Evolutionary conservation across 2,888 invertebrate species (phyloP).

Genomic region (Orthonevra nobilis): DNA sequence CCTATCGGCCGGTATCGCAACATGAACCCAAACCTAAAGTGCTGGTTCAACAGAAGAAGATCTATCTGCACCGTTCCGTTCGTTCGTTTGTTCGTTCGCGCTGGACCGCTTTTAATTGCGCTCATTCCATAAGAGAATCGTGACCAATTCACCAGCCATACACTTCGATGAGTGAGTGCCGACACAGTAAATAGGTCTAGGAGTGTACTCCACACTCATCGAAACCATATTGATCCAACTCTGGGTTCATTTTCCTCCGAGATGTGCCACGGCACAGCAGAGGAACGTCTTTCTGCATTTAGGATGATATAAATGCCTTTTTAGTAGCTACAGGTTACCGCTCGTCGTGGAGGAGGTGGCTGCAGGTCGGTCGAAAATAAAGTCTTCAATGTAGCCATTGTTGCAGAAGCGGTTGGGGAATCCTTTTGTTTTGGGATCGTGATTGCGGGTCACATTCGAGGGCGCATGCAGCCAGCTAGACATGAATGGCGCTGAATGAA

Average conservation of each 20-base stretch:
- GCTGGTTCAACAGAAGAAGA: conserved; percentile 6
- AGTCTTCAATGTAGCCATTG: conserved; percentile 53
- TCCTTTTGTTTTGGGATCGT: conserved; percentile 48
- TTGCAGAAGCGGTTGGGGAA: conserved; percentile 4
- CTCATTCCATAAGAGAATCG: conserved; percentile 42
- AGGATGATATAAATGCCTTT: conserved; percentile 54
- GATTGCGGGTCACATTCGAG: conserved; percentile 42
- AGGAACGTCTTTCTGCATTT: conserved; percentile 31
- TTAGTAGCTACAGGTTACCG: conserved; percentile 43
- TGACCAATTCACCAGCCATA: conserved; percentile 38
- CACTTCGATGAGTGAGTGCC: neutral
- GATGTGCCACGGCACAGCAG: conserved; percentile 28
- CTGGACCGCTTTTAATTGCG: conserved; percentile 53
- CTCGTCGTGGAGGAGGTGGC: neutral
- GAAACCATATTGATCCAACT: conserved; percentile 43
- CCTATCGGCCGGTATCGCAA: conserved; percentile 6
- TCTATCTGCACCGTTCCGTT: conserved; percentile 9
- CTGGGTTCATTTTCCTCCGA: conserved; percentile 18
- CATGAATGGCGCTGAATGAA: conserved; percentile 47
- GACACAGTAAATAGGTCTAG: neutral
- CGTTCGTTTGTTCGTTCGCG: too few relatives aligned
- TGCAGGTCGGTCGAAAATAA: too few relatives aligned
- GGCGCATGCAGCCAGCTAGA: conserved; percentile 12
- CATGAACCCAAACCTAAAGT: conserved; percentile 31
- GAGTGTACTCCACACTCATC: conserved; percentile 4